These are phyloP conservation scores for Rhizoglyphus robini DNA, from an alignment of 1,140 invertebrate species.

Conservation along the genomic window DNA sequence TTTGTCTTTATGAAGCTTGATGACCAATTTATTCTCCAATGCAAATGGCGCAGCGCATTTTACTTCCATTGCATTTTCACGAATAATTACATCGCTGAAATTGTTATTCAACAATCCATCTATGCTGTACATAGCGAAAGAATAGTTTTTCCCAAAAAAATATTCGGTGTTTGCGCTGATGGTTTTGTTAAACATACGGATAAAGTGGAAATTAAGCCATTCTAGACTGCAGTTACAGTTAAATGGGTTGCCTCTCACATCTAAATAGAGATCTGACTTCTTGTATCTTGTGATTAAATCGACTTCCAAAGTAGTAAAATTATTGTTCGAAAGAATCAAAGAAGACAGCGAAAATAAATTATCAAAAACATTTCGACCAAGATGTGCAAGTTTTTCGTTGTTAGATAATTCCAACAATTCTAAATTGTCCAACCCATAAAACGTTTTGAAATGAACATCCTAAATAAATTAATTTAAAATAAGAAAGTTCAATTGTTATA, in stretches of 20 bases:
- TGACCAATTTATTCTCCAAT: slow-evolving; percentile 8
- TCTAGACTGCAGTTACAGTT: slow-evolving; percentile 70
- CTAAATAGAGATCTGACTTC: slow-evolving; percentile 28
- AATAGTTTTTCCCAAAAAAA: slow-evolving; percentile 1
- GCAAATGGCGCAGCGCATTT: neutral
- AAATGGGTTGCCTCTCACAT: slow-evolving; percentile 64
- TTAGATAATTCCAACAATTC: slow-evolving; percentile 49
- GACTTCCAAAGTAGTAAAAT: slow-evolving; percentile 22
- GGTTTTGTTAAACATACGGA: slow-evolving; percentile 16
- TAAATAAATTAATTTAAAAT: slow-evolving; percentile 24
- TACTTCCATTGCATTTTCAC: neutral
- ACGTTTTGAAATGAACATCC: slow-evolving; percentile 31
- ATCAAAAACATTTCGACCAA: slow-evolving; percentile 56
- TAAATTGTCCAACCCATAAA: slow-evolving; percentile 39
- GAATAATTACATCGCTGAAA: slow-evolving; percentile 1
- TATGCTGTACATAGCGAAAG: neutral
- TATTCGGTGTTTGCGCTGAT: slow-evolving; percentile 4
- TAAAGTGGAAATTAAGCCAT: slow-evolving; percentile 43
- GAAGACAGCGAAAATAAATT: slow-evolving; percentile 52
- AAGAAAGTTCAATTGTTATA: slow-evolving; percentile 1
- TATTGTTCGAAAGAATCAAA: slow-evolving; percentile 34
- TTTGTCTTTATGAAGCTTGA: slow-evolving; percentile 16
- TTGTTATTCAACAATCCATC: slow-evolving; percentile 1
- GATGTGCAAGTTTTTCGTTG: slow-evolving; percentile 23
- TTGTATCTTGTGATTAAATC: slow-evolving; percentile 22